Conservation (phyloP, 35 echinoderm and acorn worm species). For the Strongylocentrotus purpuratus region DNA sequence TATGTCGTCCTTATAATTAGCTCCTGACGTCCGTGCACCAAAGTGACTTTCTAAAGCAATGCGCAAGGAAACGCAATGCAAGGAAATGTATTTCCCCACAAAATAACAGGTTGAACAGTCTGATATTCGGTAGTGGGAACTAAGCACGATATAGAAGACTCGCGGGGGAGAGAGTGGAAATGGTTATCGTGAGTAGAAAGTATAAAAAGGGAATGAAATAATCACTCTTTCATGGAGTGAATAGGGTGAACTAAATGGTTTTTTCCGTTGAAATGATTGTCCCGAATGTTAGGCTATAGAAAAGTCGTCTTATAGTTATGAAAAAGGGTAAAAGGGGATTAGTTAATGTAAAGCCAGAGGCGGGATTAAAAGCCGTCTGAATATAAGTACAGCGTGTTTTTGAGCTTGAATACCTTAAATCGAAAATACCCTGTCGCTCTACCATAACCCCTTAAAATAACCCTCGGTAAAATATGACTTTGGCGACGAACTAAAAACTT, state of each 20-base stretch:
- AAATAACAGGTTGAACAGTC: not conserved
- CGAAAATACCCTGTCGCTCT: not conserved
- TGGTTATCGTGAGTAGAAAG: not conserved
- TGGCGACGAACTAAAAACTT: slow-evolving; percentile 48
- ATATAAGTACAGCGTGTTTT: slow-evolving; percentile 7
- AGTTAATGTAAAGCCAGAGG: slow-evolving; percentile 37
- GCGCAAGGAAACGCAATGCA: too few species aligned
- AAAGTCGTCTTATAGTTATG: slow-evolving; percentile 10
- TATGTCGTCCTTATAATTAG: not conserved
- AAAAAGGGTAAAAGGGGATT: slow-evolving; percentile 47
- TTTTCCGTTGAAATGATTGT: slow-evolving; percentile 37
- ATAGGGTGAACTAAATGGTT: not conserved
- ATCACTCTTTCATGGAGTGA: slow-evolving; percentile 17
- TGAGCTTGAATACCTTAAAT: slow-evolving; percentile 28
- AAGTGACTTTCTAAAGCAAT: too few species aligned
- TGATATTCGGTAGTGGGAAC: not conserved
- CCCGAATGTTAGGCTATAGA: slow-evolving; percentile 20
- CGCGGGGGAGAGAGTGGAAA: not conserved
- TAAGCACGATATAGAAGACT: not conserved
- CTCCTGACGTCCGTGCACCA: not conserved
- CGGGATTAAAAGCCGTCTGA: not conserved
- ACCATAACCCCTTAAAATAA: slow-evolving; percentile 47
- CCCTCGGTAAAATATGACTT: slow-evolving; percentile 41
- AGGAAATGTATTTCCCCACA: too few species aligned
- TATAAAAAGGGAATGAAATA: slow-evolving; percentile 7